Conservation (phyloP, 92 coral and sea anemone species). For the Palythoa grandiflora region DNA sequence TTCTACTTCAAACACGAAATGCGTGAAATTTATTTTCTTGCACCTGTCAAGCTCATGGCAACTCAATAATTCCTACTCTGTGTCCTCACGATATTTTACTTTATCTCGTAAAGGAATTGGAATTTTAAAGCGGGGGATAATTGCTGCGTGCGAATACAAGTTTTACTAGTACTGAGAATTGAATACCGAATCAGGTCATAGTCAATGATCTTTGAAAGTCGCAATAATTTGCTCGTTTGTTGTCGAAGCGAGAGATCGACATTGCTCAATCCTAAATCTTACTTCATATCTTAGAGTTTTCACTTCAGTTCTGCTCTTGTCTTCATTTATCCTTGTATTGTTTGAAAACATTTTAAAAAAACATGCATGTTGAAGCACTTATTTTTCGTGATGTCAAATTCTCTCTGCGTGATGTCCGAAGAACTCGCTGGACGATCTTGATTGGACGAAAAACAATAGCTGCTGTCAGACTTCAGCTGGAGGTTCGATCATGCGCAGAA, state of each 20-base stretch:
- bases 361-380: conserved; percentile 5
- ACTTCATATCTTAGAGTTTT: conserved; percentile 7
- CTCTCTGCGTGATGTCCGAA: conserved; percentile 14
- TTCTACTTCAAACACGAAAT: conserved; percentile 28
- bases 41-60: conserved; percentile 32
- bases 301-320: conserved; percentile 12
- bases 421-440: conserved; percentile 9
- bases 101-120: conserved; percentile 24
- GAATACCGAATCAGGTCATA: conserved; percentile 28
- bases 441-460: not conserved
- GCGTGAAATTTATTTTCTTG: conserved; percentile 29
- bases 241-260: conserved; percentile 15
- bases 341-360: conserved; percentile 16
- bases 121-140: conserved; percentile 24
- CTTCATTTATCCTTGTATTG: conserved; percentile 11
- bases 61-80: conserved; percentile 22
- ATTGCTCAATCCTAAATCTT: conserved; percentile 9
- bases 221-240: conserved; percentile 30
- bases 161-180: conserved; percentile 16
- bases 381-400: conserved; percentile 15
- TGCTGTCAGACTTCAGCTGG: not conserved
- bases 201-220: conserved; percentile 25
- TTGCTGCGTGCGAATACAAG: conserved; percentile 24
- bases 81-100: conserved; percentile 14
- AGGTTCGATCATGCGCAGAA: no score